Evolutionary conservation across 2,113 vertebrate genomes (phyloP), one percentile per base, ranked within the genome.

Genomic region (Lagopus muta): DNA sequence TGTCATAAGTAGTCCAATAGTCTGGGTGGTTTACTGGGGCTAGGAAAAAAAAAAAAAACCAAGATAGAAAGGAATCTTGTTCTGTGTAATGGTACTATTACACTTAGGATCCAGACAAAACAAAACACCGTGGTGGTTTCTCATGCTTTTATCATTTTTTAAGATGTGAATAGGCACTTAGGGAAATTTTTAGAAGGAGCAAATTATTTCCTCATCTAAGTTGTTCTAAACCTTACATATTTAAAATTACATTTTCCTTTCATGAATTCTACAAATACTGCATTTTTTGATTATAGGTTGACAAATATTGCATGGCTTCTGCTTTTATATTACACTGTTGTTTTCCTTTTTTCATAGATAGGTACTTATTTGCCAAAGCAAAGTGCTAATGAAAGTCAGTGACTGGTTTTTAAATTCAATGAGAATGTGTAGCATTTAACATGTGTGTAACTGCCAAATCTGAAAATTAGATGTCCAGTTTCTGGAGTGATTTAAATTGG

Each of bases 271-370:
- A 0, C 19, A 40, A 69, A 30, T 86, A 54, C 0, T 62, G 21
- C 27, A 67, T 0, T 43, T 82, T 75, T 65, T 71, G 19, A 34
- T 72, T 43, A n/a, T 18, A 43, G 3, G 8, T 8, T 66, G 8
- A 47, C 32, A 71, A 28, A 40, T 75, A 65, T 65, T 52, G 11
- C 1, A 0, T 32, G 22, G 32, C 61, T 7, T 2, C 19, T 42
- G 7, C 40, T 86, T 94, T 89, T 40, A 16, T 21, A 16, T 32
- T 72, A 67, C 52, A 7, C 12, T 45, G 12, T 77, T 9, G 21
- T 81, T 90, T 16, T 74, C 16, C 45, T 75, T 36, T 27, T 90
- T 86, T 77, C 42, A 48, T 36, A 45, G 50, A 25, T 32, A 11
- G 2, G 2, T 82, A 4, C 72, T 93, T 80, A 38, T 71, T 89